These are phyloP conservation scores for Gymnocypris eckloni DNA, from an alignment of 2,797 vertebrate species.

Conservation along the genomic window DNA sequence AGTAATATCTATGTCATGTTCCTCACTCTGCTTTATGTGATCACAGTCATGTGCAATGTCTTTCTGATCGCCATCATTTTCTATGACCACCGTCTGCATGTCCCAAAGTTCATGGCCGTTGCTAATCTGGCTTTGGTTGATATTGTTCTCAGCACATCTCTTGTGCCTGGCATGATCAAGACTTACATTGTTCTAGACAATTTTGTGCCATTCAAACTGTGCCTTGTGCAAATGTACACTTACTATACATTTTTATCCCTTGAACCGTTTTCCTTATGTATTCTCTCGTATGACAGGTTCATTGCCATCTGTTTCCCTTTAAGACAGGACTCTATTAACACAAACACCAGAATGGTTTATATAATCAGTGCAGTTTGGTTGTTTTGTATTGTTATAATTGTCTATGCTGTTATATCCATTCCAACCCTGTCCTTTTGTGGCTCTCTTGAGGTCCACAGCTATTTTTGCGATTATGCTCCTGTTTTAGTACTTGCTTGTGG, in stretches of 20 bases:
- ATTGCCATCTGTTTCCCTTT: constrained; percentile 77
- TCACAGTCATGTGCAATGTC: constrained; percentile 67
- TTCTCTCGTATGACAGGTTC: constrained; percentile 74
- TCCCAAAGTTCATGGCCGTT: constrained; percentile 74
- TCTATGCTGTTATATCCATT: constrained; percentile 51
- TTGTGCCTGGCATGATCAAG: constrained; percentile 74
- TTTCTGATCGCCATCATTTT: constrained; percentile 68
- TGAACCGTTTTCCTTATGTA: constrained; percentile 68
- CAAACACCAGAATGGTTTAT: constrained; percentile 64
- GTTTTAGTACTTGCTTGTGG: constrained; percentile 75
- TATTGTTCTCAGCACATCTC: constrained; percentile 65
- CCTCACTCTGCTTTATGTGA: constrained; percentile 65
- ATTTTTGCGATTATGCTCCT: constrained; percentile 77
- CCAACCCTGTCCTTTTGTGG: constrained; percentile 71
- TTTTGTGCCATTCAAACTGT: constrained; percentile 72
- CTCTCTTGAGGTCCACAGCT: constrained; percentile 71
- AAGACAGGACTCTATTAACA: constrained; percentile 71
- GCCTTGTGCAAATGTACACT: constrained; percentile 71
- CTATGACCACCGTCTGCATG: constrained; percentile 66
- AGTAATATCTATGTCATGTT: constrained; percentile 71
- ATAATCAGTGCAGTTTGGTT: constrained; percentile 66
- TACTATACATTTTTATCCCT: constrained; percentile 63
- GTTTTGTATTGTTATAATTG: fast-evolving
- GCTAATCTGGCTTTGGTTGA: constrained; percentile 72
- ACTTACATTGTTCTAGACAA: constrained; percentile 68